Evolutionary conservation across 2,888 invertebrate species (phyloP).

Genomic region (Nipponacmea schrenckii): DNA sequence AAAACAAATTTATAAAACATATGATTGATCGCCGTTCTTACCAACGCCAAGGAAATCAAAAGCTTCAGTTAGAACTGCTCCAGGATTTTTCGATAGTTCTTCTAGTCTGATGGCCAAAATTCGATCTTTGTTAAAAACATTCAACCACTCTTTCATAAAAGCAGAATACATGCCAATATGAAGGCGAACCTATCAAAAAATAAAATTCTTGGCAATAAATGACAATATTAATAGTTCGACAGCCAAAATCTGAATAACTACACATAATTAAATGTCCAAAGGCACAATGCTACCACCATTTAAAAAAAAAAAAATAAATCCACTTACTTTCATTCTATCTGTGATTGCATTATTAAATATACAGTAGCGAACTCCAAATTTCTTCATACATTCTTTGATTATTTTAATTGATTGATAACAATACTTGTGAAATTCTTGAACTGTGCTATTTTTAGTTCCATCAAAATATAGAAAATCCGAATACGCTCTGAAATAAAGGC

Average conservation of each 20-base stretch:
- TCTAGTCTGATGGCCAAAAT: background rate
- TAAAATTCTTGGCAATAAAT: too few species aligned
- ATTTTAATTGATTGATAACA: background rate
- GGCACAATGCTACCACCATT: too few species aligned
- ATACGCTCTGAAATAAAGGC: background rate
- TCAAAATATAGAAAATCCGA: background rate
- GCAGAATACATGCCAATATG: background rate
- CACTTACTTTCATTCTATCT: background rate
- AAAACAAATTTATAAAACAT: background rate
- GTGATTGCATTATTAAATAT: background rate
- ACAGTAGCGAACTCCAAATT: background rate
- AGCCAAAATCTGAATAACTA: background rate
- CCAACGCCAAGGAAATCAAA: constrained; percentile 12
- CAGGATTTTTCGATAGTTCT: background rate
- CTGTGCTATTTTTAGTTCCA: background rate
- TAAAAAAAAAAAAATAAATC: background rate
- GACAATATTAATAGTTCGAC: background rate
- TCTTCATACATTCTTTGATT: background rate
- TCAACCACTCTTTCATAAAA: background rate
- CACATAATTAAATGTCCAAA: background rate
- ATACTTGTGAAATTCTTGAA: background rate
- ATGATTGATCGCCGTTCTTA: background rate
- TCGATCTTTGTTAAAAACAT: background rate
- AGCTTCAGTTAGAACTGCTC: background rate
- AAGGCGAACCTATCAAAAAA: background rate